These are phyloP conservation scores for Taurulus bubalis DNA, from an alignment of 2,113 vertebrate genomes.

Conservation along the genomic window DNA sequence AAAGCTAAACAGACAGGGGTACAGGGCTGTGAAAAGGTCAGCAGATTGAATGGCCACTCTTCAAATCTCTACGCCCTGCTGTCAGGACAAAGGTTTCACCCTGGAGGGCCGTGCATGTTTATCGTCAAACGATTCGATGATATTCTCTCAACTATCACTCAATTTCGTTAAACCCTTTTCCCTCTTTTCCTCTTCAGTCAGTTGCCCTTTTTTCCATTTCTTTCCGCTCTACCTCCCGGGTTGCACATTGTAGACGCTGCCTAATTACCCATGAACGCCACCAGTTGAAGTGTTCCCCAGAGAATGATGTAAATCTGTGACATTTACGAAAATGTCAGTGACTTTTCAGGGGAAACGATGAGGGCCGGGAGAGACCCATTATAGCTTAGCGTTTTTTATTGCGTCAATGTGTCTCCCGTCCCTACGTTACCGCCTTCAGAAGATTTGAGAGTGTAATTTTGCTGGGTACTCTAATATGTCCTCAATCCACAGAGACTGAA, in stretches of 20 bases:
- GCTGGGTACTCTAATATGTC: slow-evolving; percentile 12
- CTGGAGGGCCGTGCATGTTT: slow-evolving; percentile 5
- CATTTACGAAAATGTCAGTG: slow-evolving; percentile 79
- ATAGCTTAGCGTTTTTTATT: slow-evolving; percentile 50
- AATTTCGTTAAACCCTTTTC: slow-evolving; percentile 10
- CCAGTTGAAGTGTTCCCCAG: slow-evolving; percentile 54
- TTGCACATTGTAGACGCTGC: slow-evolving; percentile 34
- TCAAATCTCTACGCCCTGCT: slow-evolving; percentile 2
- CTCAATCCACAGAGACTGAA: slow-evolving; percentile 34
- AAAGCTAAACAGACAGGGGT: slow-evolving; percentile 42
- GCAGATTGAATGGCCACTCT: slow-evolving; percentile 43
- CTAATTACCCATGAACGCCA: slow-evolving; percentile 66
- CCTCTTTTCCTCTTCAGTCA: slow-evolving; percentile 4
- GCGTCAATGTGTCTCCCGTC: slow-evolving; percentile 38
- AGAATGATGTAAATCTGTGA: slow-evolving; percentile 71
- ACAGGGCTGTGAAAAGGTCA: slow-evolving; percentile 63
- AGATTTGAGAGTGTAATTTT: slow-evolving; percentile 66
- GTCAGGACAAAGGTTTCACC: slow-evolving; percentile 42
- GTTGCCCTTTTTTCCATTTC: slow-evolving; percentile 27
- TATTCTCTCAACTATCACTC: slow-evolving; percentile 17
- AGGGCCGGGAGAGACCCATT: slow-evolving; percentile 48
- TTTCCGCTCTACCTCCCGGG: slow-evolving; percentile 5
- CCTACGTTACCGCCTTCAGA: slow-evolving; percentile 12
- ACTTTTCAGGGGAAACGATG: slow-evolving; percentile 69
- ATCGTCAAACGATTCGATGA: slow-evolving; percentile 5